phyloP scores from a whole-genome alignment of 2,888 invertebrate species.

The Colletes collaris region DNA sequence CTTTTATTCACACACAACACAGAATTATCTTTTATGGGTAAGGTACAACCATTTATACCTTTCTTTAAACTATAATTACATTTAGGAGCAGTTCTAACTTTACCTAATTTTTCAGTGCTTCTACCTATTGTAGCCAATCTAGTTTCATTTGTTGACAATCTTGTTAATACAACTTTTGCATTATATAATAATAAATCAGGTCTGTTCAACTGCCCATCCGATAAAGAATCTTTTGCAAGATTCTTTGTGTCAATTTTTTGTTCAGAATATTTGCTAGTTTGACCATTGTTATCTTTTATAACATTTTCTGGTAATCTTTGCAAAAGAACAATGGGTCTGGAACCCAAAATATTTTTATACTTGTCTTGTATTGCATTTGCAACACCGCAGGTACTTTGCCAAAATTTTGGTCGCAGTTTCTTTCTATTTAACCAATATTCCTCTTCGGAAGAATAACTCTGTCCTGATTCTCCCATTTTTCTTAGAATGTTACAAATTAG shows the following conservation, averaged over 20 bases:
- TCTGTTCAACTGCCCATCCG: background rate
- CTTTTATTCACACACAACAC: too few relatives aligned
- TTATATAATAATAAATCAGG: background rate
- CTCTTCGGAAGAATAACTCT: too few relatives aligned
- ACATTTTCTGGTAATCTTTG: background rate
- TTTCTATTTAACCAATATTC: background rate
- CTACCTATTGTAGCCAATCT: background rate
- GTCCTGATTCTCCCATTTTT: background rate
- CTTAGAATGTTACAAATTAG: background rate
- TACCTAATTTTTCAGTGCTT: background rate
- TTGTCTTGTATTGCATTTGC: background rate
- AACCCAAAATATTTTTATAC: background rate
- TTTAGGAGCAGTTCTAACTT: too few relatives aligned
- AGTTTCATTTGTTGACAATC: background rate
- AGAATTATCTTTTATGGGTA: too few relatives aligned
- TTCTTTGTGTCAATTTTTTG: background rate
- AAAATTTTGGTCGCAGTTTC: background rate
- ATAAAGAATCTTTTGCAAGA: background rate
- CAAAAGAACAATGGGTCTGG: slow-evolving; percentile 9
- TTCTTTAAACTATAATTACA: too few relatives aligned
- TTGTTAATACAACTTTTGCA: background rate
- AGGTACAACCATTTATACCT: too few relatives aligned
- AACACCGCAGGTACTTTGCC: background rate
- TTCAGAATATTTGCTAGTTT: too few relatives aligned
- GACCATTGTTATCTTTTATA: background rate